A percentile compares a stretch with the other conserved stretches of the same genome.
These are phyloP conservation scores for Yoshiicerus persimilis DNA, from an alignment of 1,140 invertebrate genomes.

Conservation along the genomic window DNA sequence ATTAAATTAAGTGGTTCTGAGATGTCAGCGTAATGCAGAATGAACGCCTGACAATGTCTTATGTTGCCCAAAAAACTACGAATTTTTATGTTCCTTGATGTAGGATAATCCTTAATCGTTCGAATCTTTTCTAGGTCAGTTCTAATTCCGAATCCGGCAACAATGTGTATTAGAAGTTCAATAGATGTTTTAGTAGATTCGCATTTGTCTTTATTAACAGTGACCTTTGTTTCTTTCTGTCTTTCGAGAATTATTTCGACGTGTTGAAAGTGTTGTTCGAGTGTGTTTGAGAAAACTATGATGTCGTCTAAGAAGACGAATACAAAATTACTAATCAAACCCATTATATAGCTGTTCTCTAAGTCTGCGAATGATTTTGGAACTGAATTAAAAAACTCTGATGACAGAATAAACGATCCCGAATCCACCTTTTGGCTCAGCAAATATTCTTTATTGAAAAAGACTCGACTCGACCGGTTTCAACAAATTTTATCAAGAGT, in stretches of 20 bases:
- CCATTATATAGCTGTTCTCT: constrained; percentile 51
- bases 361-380: constrained; percentile 55
- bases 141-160: constrained; percentile 51
- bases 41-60: constrained; percentile 42
- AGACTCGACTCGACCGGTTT: too few relatives aligned
- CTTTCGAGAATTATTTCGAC: constrained; percentile 53
- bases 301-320: constrained; percentile 58
- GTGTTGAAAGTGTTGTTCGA: constrained; percentile 53
- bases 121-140: constrained; percentile 51
- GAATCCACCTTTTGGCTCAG: too few relatives aligned
- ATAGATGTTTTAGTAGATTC: constrained; percentile 54
- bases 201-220: constrained; percentile 56
- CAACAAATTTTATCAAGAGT: too few relatives aligned
- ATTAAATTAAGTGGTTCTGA: constrained; percentile 42
- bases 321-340: constrained; percentile 32
- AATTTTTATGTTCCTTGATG: constrained; percentile 30
- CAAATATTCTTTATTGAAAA: too few relatives aligned
- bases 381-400: too few relatives aligned
- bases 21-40: constrained; percentile 42
- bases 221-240: constrained; percentile 53
- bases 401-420: too few relatives aligned
- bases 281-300: constrained; percentile 50
- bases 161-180: constrained; percentile 53
- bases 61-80: constrained; percentile 51
- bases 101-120: constrained; percentile 48